These are phyloP conservation scores for Galerucella calmariensis DNA, from an alignment of 2,888 invertebrate genomes.

Conservation along the genomic window DNA sequence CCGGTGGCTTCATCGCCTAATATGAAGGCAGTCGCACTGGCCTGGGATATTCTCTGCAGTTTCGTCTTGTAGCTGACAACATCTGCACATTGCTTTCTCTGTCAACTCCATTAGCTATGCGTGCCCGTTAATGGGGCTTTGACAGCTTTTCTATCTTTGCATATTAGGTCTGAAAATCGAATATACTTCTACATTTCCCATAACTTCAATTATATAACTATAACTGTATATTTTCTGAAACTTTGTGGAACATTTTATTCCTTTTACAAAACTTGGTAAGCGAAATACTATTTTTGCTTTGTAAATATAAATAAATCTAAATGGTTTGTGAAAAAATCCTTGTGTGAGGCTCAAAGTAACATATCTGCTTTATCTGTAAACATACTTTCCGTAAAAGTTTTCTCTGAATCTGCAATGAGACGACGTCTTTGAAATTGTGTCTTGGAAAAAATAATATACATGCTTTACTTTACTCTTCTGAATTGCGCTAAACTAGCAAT, in stretches of 20 bases:
- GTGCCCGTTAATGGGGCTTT: no score
- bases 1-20: no score
- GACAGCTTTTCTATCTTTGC: no score
- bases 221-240: not conserved
- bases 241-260: not conserved
- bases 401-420: not conserved
- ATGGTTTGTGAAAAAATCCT: not conserved
- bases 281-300: not conserved
- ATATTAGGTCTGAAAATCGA: no score
- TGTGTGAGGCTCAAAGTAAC: not conserved
- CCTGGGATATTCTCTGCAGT: no score
- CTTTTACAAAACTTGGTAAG: not conserved
- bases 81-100: no score
- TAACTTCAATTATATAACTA: no score
- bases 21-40: no score
- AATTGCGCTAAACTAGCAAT: no score
- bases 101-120: no score
- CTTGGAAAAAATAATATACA: not conserved
- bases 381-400: constrained; percentile 1
- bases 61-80: no score
- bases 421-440: not conserved
- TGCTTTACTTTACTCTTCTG: not conserved
- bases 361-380: constrained; percentile 14
- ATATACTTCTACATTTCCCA: no score
- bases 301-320: not conserved